Evolutionary conservation across 2,113 vertebrate genomes (phyloP).

Genomic region (Myotis davidii): DNA sequence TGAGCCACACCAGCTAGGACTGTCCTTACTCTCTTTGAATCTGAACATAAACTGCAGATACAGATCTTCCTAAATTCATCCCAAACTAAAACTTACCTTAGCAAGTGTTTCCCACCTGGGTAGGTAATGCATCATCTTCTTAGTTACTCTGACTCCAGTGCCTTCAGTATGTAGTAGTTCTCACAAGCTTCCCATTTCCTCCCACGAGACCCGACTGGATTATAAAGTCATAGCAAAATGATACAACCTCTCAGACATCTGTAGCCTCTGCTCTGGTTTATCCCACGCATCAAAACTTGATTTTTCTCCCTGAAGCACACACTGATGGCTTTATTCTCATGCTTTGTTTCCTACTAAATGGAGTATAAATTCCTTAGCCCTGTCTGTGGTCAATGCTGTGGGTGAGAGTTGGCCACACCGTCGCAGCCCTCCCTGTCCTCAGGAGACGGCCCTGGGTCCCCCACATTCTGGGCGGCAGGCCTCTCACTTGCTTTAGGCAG

Average conservation of each 20-base stretch:
- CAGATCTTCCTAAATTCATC: conserved; percentile 1
- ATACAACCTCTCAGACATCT: not conserved
- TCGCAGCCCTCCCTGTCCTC: not conserved
- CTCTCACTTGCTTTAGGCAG: not conserved
- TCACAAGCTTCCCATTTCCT: not conserved
- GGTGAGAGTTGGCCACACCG: not conserved
- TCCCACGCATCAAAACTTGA: not conserved
- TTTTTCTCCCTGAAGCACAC: not conserved
- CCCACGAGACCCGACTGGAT: not conserved
- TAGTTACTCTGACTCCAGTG: not conserved
- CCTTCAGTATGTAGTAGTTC: not conserved
- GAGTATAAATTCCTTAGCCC: not conserved
- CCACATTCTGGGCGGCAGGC: not conserved
- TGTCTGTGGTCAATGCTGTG: not conserved
- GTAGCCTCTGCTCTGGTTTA: not conserved
- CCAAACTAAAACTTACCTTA: not conserved
- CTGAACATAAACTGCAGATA: conserved; percentile 24
- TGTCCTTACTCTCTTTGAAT: conserved; percentile 46
- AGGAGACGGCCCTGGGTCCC: not conserved
- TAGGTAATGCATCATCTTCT: not conserved
- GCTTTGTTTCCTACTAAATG: not conserved
- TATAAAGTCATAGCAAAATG: not conserved
- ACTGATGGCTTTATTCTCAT: not conserved
- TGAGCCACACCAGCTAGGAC: not conserved
- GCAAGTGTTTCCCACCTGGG: not conserved